These are phyloP conservation scores for Gobionotothen gibberifrons DNA, from an alignment of 2,797 vertebrate species.

Conservation along the genomic window DNA sequence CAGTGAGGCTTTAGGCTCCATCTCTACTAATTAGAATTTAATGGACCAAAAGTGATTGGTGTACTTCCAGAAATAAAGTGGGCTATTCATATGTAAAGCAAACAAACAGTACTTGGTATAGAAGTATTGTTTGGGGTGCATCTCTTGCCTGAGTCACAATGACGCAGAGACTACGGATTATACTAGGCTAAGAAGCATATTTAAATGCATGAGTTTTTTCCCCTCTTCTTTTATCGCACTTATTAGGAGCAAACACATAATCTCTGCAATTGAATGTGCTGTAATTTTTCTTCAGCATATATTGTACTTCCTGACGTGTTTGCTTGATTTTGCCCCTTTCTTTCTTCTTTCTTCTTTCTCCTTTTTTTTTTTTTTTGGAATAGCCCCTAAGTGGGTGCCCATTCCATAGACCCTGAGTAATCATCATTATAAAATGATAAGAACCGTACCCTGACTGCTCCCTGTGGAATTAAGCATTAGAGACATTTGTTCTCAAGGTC, in stretches of 20 bases:
- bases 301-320: conserved; percentile 69
- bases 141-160: conserved; percentile 73
- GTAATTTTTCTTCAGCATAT: conserved; percentile 74
- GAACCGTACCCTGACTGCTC: conserved; percentile 70
- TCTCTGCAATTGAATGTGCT: conserved; percentile 81
- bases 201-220: conserved; percentile 88
- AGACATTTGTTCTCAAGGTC: conserved; percentile 67
- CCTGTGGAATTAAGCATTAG: conserved; percentile 74
- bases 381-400: conserved; percentile 64
- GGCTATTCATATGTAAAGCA: conserved; percentile 85
- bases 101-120: conserved; percentile 82
- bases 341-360: neutral
- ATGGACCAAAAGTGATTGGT: conserved; percentile 86
- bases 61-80: conserved; percentile 84
- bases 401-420: conserved; percentile 70
- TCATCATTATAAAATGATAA: conserved; percentile 83
- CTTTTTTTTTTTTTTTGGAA: neutral
- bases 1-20: conserved; percentile 79
- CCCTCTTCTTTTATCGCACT: conserved; percentile 73
- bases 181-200: conserved; percentile 86
- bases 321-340: conserved; percentile 49
- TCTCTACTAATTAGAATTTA: conserved; percentile 87
- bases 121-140: conserved; percentile 76
- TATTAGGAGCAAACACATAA: conserved; percentile 82
- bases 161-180: conserved; percentile 72